Evolutionary conservation across 2,113 vertebrate species (phyloP), one percentile per base, ranked within the genome.

Genomic region (Indicator indicator): DNA sequence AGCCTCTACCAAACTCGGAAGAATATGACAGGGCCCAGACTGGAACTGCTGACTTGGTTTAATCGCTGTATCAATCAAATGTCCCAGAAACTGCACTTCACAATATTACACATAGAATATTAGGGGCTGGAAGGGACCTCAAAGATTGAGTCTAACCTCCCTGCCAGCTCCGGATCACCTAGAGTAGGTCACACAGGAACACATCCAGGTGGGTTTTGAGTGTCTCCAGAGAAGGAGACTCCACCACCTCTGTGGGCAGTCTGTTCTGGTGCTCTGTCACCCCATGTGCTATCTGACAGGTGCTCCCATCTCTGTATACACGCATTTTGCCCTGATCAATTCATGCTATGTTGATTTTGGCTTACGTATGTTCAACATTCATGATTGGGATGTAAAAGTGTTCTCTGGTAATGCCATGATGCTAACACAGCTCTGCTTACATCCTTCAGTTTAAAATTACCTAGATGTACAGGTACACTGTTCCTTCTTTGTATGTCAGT

Each of bases 21-120:
- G 55, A 6, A 3, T 1, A 3, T 11, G 23, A 73, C 12, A 6
- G 0, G 6, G 20, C 13, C 59, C 12, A 36, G 38, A 46, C 58
- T 55, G 5, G 18, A 79, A 40, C 5, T 58, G 9, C 5, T n/a
- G 28, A 50, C 21, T 85, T 52, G 14, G 23, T 55, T 65, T 56
- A 79, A 68, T 27, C 4, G 1, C 46, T 65, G 18, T 6, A 30
- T 13, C 4, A 80, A 59, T 63, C n/a, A 46, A 40, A 38, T 26
- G 27, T 28, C 33, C 59, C 64, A 33, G 55, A 63, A 70, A 16
- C 40, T 84, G 56, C 14, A 9, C 33, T 71, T 86, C 19, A 73
- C 30, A 19, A 16, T 18, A 52, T 52, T 24, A 52, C 50, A 52
- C 12, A 26, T 24, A 52, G 50, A 13, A 52, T 52, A 24, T 26